Evolutionary conservation across 2,113 vertebrate species (phyloP), one percentile per base, ranked within the genome.

Genomic region (Leuciscus idus): DNA sequence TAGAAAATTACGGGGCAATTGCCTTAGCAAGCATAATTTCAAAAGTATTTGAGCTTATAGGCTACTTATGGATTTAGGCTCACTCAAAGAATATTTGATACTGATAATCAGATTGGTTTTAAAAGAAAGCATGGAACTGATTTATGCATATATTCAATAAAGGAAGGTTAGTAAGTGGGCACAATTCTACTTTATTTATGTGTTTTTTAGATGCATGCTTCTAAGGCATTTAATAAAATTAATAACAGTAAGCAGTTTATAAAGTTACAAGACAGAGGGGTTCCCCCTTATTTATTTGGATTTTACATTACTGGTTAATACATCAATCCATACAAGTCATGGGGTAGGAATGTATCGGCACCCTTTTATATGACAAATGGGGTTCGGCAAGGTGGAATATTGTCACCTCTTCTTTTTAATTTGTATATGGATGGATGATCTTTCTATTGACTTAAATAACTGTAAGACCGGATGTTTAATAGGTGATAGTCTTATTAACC

Each of bases 51-150:
- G 30, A 79, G 11, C 4, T 1, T 48, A 9, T 48, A 43, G 39
- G 39, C 39, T 78, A 13, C 2, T 57, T 26, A 17, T 36, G 15
- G 50, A 4, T n/a, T n/a, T 46, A 46, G 11, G 17, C 19, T 79
- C 10, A 30, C 19, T 79, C 10, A 30, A 79, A 30, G 17, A 21
- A 33, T 6, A 21, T 57, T 30, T 79, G 15, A 9, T 59, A 57
- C 17, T 0, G 26, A 78, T 57, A 57, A 78, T 55, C 52, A 59
- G 52, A 59, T 79, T 59, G 52, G 76, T 79, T 79, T 59, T 79
- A 36, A 79, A 59, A 79, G 30, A 13, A 79, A 39, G 21, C 43
- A 77, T 36, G 76, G 28, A 6, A 78, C 76, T 33, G 4, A 57
- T 57, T 1, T 76, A 28, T 48, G 46, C 46, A 52, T 52, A 76